Percentiles rank a stretch among this genome's conserved stretches.
phyloP scores from a whole-genome alignment of 2,797 vertebrate species.

The Catharus ustulatus region DNA sequence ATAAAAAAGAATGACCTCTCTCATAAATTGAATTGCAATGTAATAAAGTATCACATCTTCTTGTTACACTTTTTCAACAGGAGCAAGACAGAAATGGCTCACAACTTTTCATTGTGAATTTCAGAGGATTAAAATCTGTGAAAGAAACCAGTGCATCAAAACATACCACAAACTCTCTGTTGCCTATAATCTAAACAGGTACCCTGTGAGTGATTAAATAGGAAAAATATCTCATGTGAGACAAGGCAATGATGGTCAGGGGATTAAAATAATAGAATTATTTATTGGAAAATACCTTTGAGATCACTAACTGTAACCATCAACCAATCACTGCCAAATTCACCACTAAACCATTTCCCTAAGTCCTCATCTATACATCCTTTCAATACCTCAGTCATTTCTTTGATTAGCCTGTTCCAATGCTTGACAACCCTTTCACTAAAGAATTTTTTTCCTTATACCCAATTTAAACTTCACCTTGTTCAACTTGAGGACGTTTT shows the following conservation, averaged over 20 bases:
- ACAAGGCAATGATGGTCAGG: background rate
- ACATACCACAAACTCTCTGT: background rate
- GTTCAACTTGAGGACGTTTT: background rate
- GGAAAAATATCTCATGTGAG: background rate
- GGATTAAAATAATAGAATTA: background rate
- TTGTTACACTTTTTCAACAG: background rate
- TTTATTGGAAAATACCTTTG: background rate
- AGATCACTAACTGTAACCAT: background rate
- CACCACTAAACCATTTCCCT: background rate
- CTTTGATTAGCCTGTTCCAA: background rate
- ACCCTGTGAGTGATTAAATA: background rate
- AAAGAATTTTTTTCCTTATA: background rate
- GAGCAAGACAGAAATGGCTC: background rate
- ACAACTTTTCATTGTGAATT: background rate
- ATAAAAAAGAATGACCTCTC: background rate
- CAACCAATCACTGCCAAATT: background rate
- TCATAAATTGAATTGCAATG: background rate
- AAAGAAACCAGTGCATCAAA: background rate
- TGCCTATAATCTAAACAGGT: background rate
- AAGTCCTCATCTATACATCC: too few relatives aligned
- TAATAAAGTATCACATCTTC: background rate
- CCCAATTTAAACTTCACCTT: background rate
- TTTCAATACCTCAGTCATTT: background rate
- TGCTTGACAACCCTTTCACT: background rate
- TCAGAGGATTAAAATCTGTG: background rate